Base-by-base conservation (phyloP, 2,888 invertebrate genomes). In the Euspilapteryx auroguttella region DNA sequence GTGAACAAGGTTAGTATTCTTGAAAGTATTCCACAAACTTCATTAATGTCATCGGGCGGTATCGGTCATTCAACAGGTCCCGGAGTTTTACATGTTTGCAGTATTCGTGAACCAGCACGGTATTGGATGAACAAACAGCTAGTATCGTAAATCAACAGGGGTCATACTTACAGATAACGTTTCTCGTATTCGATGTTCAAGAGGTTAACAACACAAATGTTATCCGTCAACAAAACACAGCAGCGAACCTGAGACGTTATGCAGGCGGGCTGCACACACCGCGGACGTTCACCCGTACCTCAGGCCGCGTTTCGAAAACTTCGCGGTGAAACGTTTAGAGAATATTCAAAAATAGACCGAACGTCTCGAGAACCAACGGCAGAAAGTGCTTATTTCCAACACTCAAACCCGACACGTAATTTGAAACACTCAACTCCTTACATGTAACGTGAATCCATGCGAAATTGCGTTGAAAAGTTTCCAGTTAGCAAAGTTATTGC, bases 101-200 rank as follows among this genome's bases (percentile, higher is more conserved):
- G 5, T 5, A 17, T 17, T 17, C 17, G 17, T 17, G 5, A 6
- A 8, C 17, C 17, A 17, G 29, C 33, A 34, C 32, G 32, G 5
- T 28, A 32, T 42, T n/a, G 44, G 38, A 44, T 46, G 42, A 44
- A 49, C 47, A 48, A 45, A 53, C 54, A 57, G 57, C 58, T 49
- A 57, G 59, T 63, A 59, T 58, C 48, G 55, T 59, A 61, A 62
- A 63, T 62, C 57, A 55, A 59, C 61, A 58, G 64, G 58, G 62
- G 68, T 71, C 65, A 71, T 75, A 75, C 75, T 75, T 71, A 75
- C 75, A 71, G 68, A 71, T 71, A 71, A 63, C 51, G 59, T 55
- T 49, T 53, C 56, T 57, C 50, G 45, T 50, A 47, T 55, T 58
- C 49, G 45, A 55, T 44, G 44, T 51, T 17, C 17, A 50, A 46